Evolutionary conservation across 1,140 invertebrate species (phyloP), one percentile per base, ranked within the genome.

Genomic region (Cylas formicarius): DNA sequence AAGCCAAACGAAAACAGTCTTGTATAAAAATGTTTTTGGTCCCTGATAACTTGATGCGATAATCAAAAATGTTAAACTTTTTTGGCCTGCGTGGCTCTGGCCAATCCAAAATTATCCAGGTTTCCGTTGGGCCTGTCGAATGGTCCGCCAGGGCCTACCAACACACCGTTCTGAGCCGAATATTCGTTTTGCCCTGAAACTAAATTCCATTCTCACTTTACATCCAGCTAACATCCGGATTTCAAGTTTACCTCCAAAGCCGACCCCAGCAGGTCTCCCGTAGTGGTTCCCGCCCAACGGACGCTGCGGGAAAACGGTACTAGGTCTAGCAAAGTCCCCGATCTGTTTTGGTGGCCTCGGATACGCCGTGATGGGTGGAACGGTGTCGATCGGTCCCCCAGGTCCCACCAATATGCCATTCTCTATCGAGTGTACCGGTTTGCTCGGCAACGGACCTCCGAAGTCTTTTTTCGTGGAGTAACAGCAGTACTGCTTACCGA

Each of bases 401-500:
- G 77, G 77, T 3, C 76, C 76, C 0, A 74, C 72, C 1, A 78
- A 58, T 4, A 77, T 55, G 3, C 74, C 62, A 46, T 66, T 64
- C 40, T 55, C 61, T 7, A 55, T 44, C 2, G 57, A 58, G 43
- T 66, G 57, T 2, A 60, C 53, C 10, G 64, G 60, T 19, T 50
- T 37, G 22, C 31, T 51, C 13, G 61, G 62, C 13, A 54, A 9
- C 10, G 57, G 62, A 10, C 57, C 58, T 6, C 52, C 65, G 50
- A 50, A 54, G 17, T 52, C 54, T 50, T 60, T 66, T 34, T 65
- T 69, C 0, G 36, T 53, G 7, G 48, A 44, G 52, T 67, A 72
- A 41, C 73, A 75, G 46, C 73, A 75, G 45, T 74, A 75, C 34
- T 68, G 63, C 53, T 74, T 73, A 0, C 70, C 71, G 10, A 63